Conservation (phyloP, 2,113 vertebrate species). For the Gadus chalcogrammus region DNA sequence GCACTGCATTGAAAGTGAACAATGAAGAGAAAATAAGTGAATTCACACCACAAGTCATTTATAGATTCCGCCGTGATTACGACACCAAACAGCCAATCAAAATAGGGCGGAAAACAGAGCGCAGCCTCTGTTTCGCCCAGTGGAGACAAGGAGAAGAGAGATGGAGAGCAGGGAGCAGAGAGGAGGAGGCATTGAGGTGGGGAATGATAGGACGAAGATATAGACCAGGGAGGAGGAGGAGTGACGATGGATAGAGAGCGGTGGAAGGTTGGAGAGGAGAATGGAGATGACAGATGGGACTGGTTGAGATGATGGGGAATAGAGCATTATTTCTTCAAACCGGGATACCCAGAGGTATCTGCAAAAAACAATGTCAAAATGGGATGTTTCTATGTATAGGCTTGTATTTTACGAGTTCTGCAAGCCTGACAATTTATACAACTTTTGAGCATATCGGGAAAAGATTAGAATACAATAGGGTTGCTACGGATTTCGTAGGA, state of each 20-base stretch:
- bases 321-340: background rate
- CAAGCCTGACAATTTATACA: too few relatives aligned
- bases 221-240: background rate
- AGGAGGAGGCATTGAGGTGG: background rate
- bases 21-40: too few relatives aligned
- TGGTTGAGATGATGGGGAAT: background rate
- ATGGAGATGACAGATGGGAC: background rate
- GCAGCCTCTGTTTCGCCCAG: background rate
- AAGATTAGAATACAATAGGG: too few relatives aligned
- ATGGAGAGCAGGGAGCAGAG: background rate
- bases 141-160: background rate
- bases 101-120: background rate
- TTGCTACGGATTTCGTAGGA: too few relatives aligned
- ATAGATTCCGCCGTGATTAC: too few relatives aligned
- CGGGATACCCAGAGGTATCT: too few relatives aligned
- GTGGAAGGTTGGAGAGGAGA: background rate
- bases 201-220: background rate
- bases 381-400: too few relatives aligned
- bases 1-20: too few relatives aligned
- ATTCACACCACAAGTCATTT: too few relatives aligned
- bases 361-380: too few relatives aligned
- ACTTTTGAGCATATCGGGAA: too few relatives aligned
- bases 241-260: background rate
- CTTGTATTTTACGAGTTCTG: too few relatives aligned
- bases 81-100: background rate